Evolutionary conservation across 2,888 invertebrate species (phyloP).

Genomic region (Sepiola atlantica): DNA sequence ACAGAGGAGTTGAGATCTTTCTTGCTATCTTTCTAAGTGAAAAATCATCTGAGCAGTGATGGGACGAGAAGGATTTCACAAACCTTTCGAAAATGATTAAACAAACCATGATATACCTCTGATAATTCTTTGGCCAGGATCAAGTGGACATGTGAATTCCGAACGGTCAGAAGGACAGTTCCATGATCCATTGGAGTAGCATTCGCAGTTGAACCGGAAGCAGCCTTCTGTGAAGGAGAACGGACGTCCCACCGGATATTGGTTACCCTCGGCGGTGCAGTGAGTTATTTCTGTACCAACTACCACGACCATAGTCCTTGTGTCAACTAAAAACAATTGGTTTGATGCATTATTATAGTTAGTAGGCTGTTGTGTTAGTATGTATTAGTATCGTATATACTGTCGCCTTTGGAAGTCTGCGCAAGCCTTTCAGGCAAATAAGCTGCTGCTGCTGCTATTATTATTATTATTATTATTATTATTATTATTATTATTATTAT

Average conservation of each 20-base stretch:
- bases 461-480: background rate
- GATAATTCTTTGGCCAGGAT: background rate
- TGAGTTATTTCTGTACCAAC: background rate
- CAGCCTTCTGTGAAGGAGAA: slow-evolving; percentile 56
- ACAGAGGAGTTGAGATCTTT: too few species aligned
- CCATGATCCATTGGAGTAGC: slow-evolving; percentile 56
- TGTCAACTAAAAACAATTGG: background rate
- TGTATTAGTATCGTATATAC: background rate
- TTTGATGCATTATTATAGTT: background rate
- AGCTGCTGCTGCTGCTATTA: background rate
- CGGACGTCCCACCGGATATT: background rate
- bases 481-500: background rate
- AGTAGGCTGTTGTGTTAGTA: background rate
- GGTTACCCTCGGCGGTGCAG: background rate
- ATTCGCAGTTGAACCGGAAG: slow-evolving; percentile 57
- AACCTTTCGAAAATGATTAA: background rate
- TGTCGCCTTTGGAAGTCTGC: background rate
- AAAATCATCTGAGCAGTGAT: too few species aligned
- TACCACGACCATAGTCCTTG: background rate
- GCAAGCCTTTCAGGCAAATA: background rate
- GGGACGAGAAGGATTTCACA: background rate
- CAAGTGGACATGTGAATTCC: background rate
- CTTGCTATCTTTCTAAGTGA: too few species aligned
- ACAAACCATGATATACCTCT: background rate
- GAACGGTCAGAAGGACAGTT: slow-evolving; percentile 53